Percentiles rank a stretch among this genome's conserved stretches.
phyloP scores from a whole-genome alignment of 2,888 invertebrate genomes.

The Protodeltote pygarga region DNA sequence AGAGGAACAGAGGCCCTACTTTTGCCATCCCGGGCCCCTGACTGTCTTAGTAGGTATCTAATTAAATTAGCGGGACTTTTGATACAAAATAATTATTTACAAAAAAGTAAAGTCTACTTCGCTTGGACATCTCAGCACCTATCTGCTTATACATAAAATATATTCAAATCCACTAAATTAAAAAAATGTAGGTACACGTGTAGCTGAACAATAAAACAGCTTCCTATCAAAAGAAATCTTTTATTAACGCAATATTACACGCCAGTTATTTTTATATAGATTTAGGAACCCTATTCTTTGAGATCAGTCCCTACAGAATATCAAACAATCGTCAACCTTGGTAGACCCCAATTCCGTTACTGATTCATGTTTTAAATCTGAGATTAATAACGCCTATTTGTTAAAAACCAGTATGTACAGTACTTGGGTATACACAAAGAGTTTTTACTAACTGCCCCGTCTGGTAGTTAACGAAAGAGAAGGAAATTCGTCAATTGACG shows the following conservation, averaged over 20 bases:
- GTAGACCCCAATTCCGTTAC: constrained; percentile 32
- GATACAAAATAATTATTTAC: no score
- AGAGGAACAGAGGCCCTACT: no score
- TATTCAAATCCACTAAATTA: constrained; percentile 12
- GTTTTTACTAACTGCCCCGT: neutral
- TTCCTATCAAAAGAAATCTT: constrained; percentile 17
- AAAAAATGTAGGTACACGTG: constrained; percentile 19
- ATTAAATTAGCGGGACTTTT: no score
- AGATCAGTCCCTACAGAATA: neutral
- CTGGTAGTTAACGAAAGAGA: constrained; percentile 11
- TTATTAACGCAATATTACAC: constrained; percentile 6
- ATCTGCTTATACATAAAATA: no score
- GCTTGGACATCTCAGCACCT: no score
- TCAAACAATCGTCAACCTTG: constrained; percentile 23
- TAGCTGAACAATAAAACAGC: constrained; percentile 9
- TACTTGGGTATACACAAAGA: neutral
- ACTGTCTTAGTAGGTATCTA: no score
- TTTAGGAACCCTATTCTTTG: neutral
- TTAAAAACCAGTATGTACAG: constrained; percentile 10
- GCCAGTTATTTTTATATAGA: neutral
- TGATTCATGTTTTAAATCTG: constrained; percentile 9
- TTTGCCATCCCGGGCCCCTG: no score
- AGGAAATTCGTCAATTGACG: constrained; percentile 4
- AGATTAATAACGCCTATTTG: constrained; percentile 2
- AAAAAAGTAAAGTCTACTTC: no score